Evolutionary conservation across 2,888 invertebrate genomes (phyloP), one percentile per base, ranked within the genome.

Genomic region (Cetonia aurata): DNA sequence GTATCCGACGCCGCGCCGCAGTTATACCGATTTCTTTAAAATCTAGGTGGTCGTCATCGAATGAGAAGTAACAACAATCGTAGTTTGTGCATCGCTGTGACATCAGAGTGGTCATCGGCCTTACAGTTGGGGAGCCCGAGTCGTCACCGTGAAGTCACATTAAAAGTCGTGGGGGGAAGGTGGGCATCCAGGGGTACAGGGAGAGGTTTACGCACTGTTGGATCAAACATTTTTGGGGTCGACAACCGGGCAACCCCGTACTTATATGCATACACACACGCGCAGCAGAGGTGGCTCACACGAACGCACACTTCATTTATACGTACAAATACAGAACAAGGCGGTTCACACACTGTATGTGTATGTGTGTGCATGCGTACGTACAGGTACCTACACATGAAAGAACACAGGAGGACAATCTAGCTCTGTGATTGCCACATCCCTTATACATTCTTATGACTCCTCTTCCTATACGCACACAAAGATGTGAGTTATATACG

Each of bases 231-330:
- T 57, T 37, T 67, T 62, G 78, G 77, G 81, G 81, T 81, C 81
- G 81, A 80, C 79, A 81, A 81, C 81, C 79, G 79, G 79, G 76
- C 79, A 79, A 79, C 79, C 79, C 79, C 76, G 79, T 79, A 76
- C 72, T 60, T 12, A 48, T 31, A 62, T 33, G 17, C 60, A 46
- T 17, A 33, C 37, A 65, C 52, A 65, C 62, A 15, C 25, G 6
- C n/a, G 9, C 62, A 62, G 1, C 37, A 10, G 8, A 37, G 37
- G 37, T 37, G 37, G 37, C 37, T 37, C 6, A 37, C 10, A 37
- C 37, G 37, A 37, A 37, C 37, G 37, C n/a, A 42, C 57, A 57
- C 41, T 37, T 37, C 37, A 37, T 37, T 57, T 57, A 56, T 56
- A 57, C 57, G 62, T 62, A 62, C 62, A 48, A 60, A 60, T 60